A percentile compares a stretch with the other conserved stretches of the same genome.
Conservation (phyloP, 2,113 vertebrate genomes). For the Pomatostomus ruficeps region DNA sequence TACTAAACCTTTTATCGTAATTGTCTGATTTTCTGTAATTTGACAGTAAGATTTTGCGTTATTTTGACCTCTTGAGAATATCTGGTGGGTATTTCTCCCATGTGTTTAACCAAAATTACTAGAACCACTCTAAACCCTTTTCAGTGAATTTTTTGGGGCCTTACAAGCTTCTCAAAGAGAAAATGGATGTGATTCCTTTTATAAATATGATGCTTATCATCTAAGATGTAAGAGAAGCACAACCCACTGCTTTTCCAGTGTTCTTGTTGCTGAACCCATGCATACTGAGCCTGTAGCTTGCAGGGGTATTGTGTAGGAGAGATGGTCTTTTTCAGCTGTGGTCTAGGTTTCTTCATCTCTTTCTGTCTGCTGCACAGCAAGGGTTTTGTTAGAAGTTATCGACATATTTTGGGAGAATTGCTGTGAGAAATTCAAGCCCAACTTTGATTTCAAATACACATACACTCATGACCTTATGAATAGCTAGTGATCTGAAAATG, state of each 20-base stretch:
- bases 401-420: neutral
- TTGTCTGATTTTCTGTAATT: neutral
- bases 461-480: neutral
- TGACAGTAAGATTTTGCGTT: neutral
- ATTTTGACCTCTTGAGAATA: neutral
- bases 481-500: neutral
- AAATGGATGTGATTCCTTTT: neutral
- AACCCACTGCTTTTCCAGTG: neutral
- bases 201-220: neutral
- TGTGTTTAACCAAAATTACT: neutral
- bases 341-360: neutral
- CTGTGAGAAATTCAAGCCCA: neutral
- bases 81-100: neutral
- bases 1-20: neutral
- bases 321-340: neutral
- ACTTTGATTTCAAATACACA: neutral
- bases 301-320: neutral
- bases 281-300: neutral
- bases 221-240: neutral
- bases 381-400: neutral
- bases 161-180: neutral
- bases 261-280: neutral
- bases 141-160: fast-evolving
- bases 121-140: neutral
- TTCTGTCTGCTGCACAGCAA: neutral